Conservation (phyloP, 2,888 invertebrate species). For the Linnaemya tessellans region DNA sequence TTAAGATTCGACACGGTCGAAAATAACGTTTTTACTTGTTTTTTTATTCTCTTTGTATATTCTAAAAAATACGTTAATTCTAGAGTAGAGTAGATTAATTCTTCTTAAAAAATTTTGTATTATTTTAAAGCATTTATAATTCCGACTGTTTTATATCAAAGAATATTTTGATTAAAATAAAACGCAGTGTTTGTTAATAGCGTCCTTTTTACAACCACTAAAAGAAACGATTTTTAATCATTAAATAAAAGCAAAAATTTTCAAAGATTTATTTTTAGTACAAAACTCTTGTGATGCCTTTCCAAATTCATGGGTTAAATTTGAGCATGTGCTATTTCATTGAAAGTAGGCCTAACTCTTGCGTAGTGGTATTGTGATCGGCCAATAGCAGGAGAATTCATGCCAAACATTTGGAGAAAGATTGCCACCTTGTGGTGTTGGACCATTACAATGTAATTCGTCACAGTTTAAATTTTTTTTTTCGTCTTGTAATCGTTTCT, state of each 20-base stretch:
- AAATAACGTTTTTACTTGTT: too few species aligned
- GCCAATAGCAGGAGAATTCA: conserved; percentile 40
- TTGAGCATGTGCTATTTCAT: conserved; percentile 31
- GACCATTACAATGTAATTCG: conserved; percentile 74
- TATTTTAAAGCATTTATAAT: too few species aligned
- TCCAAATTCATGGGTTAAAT: conserved; percentile 32
- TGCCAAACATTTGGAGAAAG: conserved; percentile 52
- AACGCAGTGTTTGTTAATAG: not conserved
- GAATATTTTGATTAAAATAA: too few species aligned
- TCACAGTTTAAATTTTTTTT: conserved; percentile 70
- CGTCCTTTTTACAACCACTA: not conserved
- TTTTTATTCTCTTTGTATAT: too few species aligned
- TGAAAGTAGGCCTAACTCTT: conserved; percentile 45
- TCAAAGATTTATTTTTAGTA: not conserved
- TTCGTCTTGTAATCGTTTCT: conserved; percentile 19
- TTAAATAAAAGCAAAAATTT: not conserved
- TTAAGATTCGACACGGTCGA: too few species aligned
- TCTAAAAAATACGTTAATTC: too few species aligned
- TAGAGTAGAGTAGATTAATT: too few species aligned
- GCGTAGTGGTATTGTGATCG: not conserved
- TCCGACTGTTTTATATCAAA: too few species aligned
- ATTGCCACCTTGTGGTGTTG: conserved; percentile 69
- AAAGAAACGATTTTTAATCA: not conserved
- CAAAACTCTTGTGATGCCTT: not conserved
- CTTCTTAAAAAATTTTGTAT: too few species aligned